Evolutionary conservation across 2,888 invertebrate genomes (phyloP), one percentile per base, ranked within the genome.

Genomic region (Cryptophagus acutangulus): DNA sequence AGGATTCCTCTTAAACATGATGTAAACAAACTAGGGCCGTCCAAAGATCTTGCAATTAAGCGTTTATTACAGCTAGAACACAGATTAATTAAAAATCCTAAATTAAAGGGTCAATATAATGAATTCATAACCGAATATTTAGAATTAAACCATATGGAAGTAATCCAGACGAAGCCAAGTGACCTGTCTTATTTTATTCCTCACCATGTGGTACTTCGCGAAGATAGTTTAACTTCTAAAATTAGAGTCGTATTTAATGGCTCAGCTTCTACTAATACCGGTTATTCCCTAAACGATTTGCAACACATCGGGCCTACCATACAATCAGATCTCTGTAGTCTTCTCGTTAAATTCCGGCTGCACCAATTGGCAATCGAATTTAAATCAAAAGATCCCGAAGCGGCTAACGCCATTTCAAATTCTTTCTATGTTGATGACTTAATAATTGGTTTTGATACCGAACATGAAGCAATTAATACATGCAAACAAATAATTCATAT

Each of bases 391-490:
- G 6, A 20, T 20, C 24, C 24, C 24, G 6, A 20, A 20, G 24
- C 24, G 6, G 6, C 24, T 20, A n/a, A n/a, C n/a, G n/a, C n/a
- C n/a, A n/a, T n/a, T n/a, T n/a, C n/a, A n/a, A n/a, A n/a, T n/a
- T n/a, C 17, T 18, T 1, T 40, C 17, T 48, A 45, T 17, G 41
- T 47, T 2, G 45, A 45, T 37, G 43, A 40, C 8, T 31, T 44
- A 17, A n/a, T 41, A 5, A 20, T 33, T 15, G 45, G 45, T 10
- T 8, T 31, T 33, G 17, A 38, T 31, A 12, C 45, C 5, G 16
- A 36, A 1, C 18, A 33, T 20, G 6, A 8, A 8, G 6, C n/a
- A 8, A 20, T 20, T 6, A 8, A 6, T 20, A 6, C n/a, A 8
- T n/a, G 24, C 24, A n/a, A n/a, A 8, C 6, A 20, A 20, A 20